phyloP scores from a whole-genome alignment of 2,113 vertebrate genomes.

The Peucedramus taeniatus region DNA sequence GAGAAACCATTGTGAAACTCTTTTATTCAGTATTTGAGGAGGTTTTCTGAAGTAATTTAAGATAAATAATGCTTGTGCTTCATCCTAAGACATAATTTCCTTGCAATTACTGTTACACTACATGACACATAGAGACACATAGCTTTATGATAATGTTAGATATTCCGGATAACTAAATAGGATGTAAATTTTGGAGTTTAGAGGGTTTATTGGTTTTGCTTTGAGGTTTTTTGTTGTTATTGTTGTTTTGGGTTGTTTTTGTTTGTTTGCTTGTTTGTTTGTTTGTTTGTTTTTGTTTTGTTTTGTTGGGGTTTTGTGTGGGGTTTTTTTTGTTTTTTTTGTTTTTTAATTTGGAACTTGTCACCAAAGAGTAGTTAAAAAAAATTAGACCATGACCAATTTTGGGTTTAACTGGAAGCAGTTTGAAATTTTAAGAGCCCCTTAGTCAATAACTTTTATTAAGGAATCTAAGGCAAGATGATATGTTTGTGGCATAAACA shows the following conservation, averaged over 20 bases:
- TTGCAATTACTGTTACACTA: neutral
- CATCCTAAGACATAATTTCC: neutral
- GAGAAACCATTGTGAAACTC: neutral
- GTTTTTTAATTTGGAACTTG: neutral
- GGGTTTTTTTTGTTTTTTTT: neutral
- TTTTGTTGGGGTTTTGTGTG: accelerated
- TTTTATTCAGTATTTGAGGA: neutral
- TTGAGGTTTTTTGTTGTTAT: neutral
- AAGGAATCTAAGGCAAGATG: neutral
- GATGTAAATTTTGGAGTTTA: neutral
- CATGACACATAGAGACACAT: neutral
- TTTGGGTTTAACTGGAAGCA: neutral
- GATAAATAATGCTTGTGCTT: neutral
- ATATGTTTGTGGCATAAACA: neutral
- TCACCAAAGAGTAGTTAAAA: neutral
- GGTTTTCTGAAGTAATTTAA: neutral
- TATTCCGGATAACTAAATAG: neutral
- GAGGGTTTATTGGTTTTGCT: accelerated
- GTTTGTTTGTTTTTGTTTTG: neutral
- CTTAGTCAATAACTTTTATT: neutral
- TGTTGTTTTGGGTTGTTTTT: neutral
- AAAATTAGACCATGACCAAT: neutral
- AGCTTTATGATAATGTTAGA: neutral
- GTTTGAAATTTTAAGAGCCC: neutral
- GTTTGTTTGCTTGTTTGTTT: no score